phyloP scores from a whole-genome alignment of 1,140 invertebrate species.

The Brachionus rotundiformis region DNA sequence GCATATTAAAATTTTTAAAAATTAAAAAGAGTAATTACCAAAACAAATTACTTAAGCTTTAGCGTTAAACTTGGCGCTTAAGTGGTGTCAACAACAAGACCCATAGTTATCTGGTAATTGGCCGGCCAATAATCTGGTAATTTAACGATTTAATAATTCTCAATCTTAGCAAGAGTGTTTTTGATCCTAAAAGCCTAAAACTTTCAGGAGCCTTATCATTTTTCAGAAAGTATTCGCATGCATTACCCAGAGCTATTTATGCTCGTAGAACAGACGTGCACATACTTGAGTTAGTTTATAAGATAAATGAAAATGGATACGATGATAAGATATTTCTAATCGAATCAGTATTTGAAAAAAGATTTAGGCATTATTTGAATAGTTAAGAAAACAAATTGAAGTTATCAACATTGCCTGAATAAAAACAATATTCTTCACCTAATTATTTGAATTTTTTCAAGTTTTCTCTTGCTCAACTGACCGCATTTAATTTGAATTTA shows the following conservation, averaged over 20 bases:
- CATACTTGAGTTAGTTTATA: constrained; percentile 10
- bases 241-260: neutral
- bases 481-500: constrained; percentile 3
- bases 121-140: too few relatives aligned
- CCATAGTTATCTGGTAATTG: too few relatives aligned
- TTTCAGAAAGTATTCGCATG: neutral
- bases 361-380: neutral
- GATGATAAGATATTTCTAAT: constrained; percentile 9
- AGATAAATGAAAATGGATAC: neutral
- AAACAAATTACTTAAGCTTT: neutral
- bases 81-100: neutral
- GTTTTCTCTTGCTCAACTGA: constrained; percentile 1
- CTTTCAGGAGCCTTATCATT: neutral
- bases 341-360: constrained; percentile 6
- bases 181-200: neutral
- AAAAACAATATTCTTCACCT: constrained; percentile 14
- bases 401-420: neutral
- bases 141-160: too few relatives aligned
- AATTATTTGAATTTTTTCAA: constrained; percentile 22
- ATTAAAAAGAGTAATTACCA: neutral
- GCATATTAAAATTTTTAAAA: neutral
- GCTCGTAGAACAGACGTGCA: neutral
- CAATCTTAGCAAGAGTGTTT: too few relatives aligned
- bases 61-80: neutral
- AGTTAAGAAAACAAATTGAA: neutral